A percentile compares a stretch with the other conserved stretches of the same genome.
These are phyloP conservation scores for Furnarius figulus DNA, from an alignment of 2,113 vertebrate genomes.

Conservation along the genomic window DNA sequence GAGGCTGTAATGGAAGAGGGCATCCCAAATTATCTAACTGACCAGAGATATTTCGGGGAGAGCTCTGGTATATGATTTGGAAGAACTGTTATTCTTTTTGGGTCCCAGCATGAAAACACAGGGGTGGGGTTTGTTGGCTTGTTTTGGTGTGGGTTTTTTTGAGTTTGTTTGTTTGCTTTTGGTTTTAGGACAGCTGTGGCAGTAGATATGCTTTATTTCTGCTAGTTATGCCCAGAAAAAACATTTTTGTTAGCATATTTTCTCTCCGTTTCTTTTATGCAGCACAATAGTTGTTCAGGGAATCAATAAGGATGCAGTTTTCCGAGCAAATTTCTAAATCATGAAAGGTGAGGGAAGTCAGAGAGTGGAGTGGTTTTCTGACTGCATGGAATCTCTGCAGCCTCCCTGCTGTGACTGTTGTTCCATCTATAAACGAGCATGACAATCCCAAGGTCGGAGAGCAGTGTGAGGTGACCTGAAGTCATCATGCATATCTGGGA, in stretches of 20 bases:
- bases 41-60: not conserved
- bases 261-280: not conserved
- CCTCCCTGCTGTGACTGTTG: not conserved
- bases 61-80: not conserved
- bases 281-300: not conserved
- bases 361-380: not conserved
- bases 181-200: not conserved
- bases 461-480: not conserved
- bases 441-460: not conserved
- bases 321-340: not conserved
- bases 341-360: not conserved
- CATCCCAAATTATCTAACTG: not conserved
- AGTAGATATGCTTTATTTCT: not conserved
- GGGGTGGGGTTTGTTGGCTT: accelerated
- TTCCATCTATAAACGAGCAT: not conserved
- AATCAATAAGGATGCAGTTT: not conserved
- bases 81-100: not conserved
- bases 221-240: not conserved
- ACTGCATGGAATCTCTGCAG: not conserved
- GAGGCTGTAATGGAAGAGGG: not conserved
- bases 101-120: accelerated
- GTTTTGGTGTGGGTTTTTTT: not conserved
- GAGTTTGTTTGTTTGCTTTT: not conserved
- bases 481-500: not conserved
- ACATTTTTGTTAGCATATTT: not conserved